phyloP scores from a whole-genome alignment of 2,888 invertebrate genomes.

The Coleophora flavipennella region DNA sequence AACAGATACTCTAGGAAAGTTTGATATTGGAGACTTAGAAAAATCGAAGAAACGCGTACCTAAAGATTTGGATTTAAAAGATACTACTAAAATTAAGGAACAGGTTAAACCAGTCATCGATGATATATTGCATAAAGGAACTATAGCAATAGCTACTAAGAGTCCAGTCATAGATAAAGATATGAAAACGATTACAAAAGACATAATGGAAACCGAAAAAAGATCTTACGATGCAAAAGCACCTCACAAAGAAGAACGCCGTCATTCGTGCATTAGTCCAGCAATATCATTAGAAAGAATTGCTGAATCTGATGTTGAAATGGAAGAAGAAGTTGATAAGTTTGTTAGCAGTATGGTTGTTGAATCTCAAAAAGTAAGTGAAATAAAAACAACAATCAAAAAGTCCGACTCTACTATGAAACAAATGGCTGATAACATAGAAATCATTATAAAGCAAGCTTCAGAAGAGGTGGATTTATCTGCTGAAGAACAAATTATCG shows the following conservation, averaged over 20 bases:
- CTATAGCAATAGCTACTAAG: conserved; percentile 45
- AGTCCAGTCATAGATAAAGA: conserved; percentile 57
- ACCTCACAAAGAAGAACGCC: conserved; percentile 56
- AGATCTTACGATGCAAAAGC: conserved; percentile 63
- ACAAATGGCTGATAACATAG: conserved; percentile 67
- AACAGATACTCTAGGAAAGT: conserved; percentile 53
- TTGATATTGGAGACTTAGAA: conserved; percentile 36
- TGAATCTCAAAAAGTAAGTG: conserved; percentile 22
- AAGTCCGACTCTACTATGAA: conserved; percentile 68
- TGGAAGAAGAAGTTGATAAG: conserved; percentile 49
- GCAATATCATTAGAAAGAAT: conserved; percentile 63
- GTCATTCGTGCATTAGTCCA: conserved; percentile 64
- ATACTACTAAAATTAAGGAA: conserved; percentile 50
- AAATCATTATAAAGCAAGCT: conserved; percentile 66
- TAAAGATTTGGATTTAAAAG: conserved; percentile 36
- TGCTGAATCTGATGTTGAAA: conserved; percentile 59
- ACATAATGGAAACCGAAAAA: conserved; percentile 53
- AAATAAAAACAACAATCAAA: conserved; percentile 38
- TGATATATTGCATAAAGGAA: conserved; percentile 56
- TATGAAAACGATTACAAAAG: conserved; percentile 45
- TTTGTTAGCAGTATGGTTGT: conserved; percentile 13
- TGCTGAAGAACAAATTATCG: conserved; percentile 44
- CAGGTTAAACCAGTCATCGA: conserved; percentile 59
- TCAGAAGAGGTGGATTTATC: conserved; percentile 61
- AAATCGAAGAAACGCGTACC: conserved; percentile 28